Evolutionary conservation across 2,797 vertebrate genomes (phyloP).

Genomic region (Sebastes jordani): DNA sequence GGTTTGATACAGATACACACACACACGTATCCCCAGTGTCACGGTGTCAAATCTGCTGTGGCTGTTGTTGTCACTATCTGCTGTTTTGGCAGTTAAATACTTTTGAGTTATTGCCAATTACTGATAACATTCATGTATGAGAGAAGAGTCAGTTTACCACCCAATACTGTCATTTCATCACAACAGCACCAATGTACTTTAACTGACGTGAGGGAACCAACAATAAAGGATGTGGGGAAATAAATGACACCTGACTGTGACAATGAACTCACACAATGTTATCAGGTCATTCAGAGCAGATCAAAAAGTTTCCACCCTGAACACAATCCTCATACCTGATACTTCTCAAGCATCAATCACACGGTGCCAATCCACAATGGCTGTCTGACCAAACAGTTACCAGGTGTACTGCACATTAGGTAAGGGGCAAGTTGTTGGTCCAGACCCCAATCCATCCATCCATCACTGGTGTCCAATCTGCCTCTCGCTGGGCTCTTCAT

Average conservation of each 20-base stretch:
- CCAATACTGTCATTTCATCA: neutral
- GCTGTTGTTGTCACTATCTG: neutral
- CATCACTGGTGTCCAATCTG: conserved; percentile 32
- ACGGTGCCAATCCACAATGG: neutral
- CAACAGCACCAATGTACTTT: neutral
- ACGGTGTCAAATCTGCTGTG: neutral
- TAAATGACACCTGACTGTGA: neutral
- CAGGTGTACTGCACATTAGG: conserved; percentile 11
- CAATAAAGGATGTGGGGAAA: neutral
- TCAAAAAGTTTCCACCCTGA: neutral
- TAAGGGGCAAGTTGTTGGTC: conserved; percentile 8
- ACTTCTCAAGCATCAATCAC: neutral
- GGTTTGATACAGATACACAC: neutral
- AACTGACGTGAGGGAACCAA: neutral
- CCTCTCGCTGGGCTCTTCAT: conserved; percentile 51
- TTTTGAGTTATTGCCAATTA: neutral
- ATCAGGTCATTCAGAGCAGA: neutral
- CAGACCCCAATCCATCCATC: conserved; percentile 31
- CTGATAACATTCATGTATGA: neutral
- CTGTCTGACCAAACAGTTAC: neutral
- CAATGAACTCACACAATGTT: neutral
- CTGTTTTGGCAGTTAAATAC: neutral
- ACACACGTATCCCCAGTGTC: neutral
- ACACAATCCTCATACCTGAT: neutral
- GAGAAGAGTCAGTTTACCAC: neutral